Evolutionary conservation across 2,888 invertebrate species (phyloP), one percentile per base, ranked within the genome.

Genomic region (Lepidocyrtinus sp.): DNA sequence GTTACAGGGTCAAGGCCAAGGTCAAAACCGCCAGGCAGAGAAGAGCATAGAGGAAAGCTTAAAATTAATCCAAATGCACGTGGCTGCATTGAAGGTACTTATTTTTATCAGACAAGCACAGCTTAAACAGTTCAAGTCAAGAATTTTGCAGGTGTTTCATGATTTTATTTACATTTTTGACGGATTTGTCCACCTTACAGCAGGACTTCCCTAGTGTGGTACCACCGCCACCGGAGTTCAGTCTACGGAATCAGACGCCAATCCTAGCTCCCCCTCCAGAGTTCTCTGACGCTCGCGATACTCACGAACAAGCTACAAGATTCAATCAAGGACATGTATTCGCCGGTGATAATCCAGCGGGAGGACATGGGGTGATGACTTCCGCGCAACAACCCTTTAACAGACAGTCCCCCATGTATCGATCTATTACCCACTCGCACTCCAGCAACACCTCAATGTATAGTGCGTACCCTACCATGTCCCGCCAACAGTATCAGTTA

Each of bases 191-290:
- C n/a, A n/a, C 26, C 61, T 74, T 78, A 65, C 50, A 86, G 86
- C 84, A 86, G 71, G 86, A 87, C 63, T 86, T 86, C 68, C 85
- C 85, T 1, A 91, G 92, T 77, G 91, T 91, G 7, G 90, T 92
- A 1, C 92, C 92, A 0, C 92, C 92, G 0, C 91, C 91, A 2
- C 91, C 91, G 0, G 92, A 92, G 87, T 92, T 92, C 86, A 90
- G 90, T 68, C 50, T 83, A 7, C 88, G 82, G 88, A 88, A 68
- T 88, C 88, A 82, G 75, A 85, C 87, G 2, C 87, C 88, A 62
- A 91, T 95, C 17, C 90, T 94, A 83, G 95, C 95, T 24, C 96
- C 96, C 50, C 96, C 96, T 46, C 96, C 96, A 50, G 96, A 96
- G 89, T 96, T 96, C 90, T 95, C 94, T 89, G 86, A 86, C 65